Base-by-base conservation (phyloP, 2,113 vertebrate genomes). In the human (Homo sapiens) region DNA sequence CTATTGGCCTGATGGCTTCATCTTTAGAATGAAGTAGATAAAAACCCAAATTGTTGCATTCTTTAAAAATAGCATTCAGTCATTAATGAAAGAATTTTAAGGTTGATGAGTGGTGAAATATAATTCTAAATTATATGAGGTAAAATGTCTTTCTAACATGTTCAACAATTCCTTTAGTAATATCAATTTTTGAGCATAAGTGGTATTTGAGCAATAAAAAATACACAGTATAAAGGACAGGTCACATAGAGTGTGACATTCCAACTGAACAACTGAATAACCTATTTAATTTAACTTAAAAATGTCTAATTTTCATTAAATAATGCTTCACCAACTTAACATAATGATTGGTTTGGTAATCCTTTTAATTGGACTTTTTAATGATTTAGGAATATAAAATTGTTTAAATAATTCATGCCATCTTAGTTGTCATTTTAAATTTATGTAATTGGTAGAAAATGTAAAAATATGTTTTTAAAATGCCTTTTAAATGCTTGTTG, bases 361-460 rank as follows among this genome's bases (percentile, higher is more conserved):
- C 18, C 50, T 72, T 88, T 81, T 88, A 68, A 66, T 7, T 86
- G 25, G 38, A 23, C 4, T 27, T 72, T 78, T 43, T 72, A 80
- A 79, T 80, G 80, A 75, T 45, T 61, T 45, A 48, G 16, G 27
- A 66, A 70, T 64, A 82, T 66, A 48, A 79, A 92, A 81, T 72
- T 40, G 23, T 35, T 70, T 48, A 32, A 94, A 55, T 92, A 96
- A 91, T 30, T 32, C 1, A 85, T 89, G n/a, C 0, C 73, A 96
- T 43, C 95, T 91, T 40, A 98, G 94, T 79, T 43, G 72, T 86
- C 85, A 55, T 1, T 6, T 95, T 97, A 84, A 94, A 97, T 93
- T 6, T 22, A 52, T 95, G 43, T 55, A 93, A 75, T 52, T 78
- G 6, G 32, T 50, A 83, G 43, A 30, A 66, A 84, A 90, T 45